phyloP scores from a whole-genome alignment of 2,113 vertebrate species.

The Phainopepla nitens region DNA sequence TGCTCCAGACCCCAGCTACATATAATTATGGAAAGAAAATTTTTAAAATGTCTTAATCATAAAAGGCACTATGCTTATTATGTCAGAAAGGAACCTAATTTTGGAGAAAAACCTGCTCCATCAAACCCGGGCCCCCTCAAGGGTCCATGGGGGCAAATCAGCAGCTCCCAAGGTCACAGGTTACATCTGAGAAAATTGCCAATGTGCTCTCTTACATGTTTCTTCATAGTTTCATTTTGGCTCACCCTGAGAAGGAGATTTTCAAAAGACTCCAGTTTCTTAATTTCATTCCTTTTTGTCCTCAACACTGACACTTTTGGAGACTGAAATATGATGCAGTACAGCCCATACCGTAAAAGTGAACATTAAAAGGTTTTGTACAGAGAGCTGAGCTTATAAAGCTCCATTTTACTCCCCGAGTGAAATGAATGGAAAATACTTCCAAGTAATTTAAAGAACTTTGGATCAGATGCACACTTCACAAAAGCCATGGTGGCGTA shows the following conservation, averaged over 20 bases:
- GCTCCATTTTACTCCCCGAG: not conserved
- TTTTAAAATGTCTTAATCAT: not conserved
- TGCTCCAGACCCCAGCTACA: not conserved
- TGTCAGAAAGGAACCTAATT: not conserved
- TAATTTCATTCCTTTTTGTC: constrained; percentile 28
- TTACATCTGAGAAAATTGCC: not conserved
- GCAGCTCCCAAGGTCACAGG: not conserved
- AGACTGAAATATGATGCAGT: not conserved
- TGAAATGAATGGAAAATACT: constrained; percentile 11
- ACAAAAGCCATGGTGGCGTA: not conserved
- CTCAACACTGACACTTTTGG: not conserved
- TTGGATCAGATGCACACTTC: not conserved
- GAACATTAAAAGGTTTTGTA: not conserved
- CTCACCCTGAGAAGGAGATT: not conserved
- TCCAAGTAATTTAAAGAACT: not conserved
- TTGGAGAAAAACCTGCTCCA: not conserved
- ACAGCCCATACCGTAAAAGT: not conserved
- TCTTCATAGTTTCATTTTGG: not conserved
- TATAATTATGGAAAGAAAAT: not conserved
- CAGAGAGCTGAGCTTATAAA: not conserved
- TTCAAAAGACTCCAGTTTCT: constrained; percentile 9
- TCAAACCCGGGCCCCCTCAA: not conserved
- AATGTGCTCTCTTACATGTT: not conserved
- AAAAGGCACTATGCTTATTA: not conserved
- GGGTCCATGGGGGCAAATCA: not conserved